Evolutionary conservation across 2,888 invertebrate genomes (phyloP).

Genomic region (Eurytoma californica): DNA sequence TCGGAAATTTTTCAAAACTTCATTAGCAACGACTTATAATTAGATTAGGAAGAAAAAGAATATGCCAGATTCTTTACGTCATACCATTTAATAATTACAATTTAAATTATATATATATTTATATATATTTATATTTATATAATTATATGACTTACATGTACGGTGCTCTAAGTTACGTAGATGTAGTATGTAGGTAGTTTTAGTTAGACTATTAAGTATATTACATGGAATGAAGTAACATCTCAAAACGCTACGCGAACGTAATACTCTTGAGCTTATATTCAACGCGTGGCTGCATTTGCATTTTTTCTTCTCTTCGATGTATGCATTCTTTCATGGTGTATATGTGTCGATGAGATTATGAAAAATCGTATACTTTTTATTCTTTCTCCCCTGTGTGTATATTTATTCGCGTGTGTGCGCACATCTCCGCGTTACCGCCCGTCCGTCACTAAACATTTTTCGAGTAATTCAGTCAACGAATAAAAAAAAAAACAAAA

Average conservation of each 20-base stretch:
- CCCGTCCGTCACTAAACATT: neutral
- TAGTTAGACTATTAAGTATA: constrained; percentile 74
- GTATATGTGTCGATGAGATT: constrained; percentile 6
- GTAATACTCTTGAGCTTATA: constrained; percentile 73
- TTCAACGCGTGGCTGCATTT: constrained; percentile 42
- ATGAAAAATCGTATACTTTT: constrained; percentile 16
- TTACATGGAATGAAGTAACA: constrained; percentile 75
- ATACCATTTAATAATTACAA: constrained; percentile 76
- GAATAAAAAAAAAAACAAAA: neutral
- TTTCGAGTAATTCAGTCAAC: neutral
- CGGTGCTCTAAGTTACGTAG: constrained; percentile 75
- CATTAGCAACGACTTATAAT: constrained; percentile 37
- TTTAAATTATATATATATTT: constrained; percentile 70
- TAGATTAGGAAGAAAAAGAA: constrained; percentile 52
- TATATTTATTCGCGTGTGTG: neutral
- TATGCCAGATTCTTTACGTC: constrained; percentile 65
- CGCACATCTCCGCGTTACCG: constrained; percentile 15
- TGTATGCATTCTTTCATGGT: neutral
- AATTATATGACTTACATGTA: constrained; percentile 74
- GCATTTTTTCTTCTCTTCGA: constrained; percentile 7
- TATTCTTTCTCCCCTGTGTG: constrained; percentile 6
- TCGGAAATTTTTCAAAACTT: neutral
- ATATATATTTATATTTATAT: constrained; percentile 62
- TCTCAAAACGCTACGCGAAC: constrained; percentile 72
- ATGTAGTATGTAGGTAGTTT: constrained; percentile 70